A percentile compares a stretch with the other conserved stretches of the same genome.
These are phyloP conservation scores for Macquaria ambigua DNA, from an alignment of 2,113 vertebrate genomes.

Conservation along the genomic window DNA sequence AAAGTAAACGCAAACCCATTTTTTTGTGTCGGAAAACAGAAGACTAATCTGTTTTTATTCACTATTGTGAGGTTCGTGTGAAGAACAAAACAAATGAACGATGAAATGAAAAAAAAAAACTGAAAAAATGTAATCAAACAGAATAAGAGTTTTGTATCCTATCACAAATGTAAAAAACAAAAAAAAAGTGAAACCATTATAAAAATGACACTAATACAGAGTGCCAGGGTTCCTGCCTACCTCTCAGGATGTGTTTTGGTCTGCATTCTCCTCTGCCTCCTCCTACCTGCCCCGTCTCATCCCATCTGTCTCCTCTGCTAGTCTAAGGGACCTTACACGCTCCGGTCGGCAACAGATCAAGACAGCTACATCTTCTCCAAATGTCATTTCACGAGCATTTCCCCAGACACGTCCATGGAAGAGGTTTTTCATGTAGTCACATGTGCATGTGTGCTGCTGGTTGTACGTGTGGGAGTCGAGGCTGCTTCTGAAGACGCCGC, in stretches of 20 bases:
- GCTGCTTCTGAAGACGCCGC: constrained; percentile 15
- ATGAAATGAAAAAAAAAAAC: constrained; percentile 11
- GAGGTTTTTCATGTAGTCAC: constrained; percentile 71
- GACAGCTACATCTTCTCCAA: constrained; percentile 70
- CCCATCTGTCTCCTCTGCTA: constrained; percentile 57
- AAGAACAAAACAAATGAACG: constrained; percentile 19
- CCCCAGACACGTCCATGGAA: constrained; percentile 58
- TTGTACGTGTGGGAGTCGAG: constrained; percentile 26
- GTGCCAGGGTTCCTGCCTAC: constrained; percentile 25
- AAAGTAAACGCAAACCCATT: constrained; percentile 36
- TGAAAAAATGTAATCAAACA: background rate
- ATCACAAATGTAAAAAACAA: background rate
- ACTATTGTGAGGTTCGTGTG: background rate
- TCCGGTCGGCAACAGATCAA: constrained; percentile 60
- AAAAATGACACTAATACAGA: constrained; percentile 39
- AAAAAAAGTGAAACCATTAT: background rate
- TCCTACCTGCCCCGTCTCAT: constrained; percentile 60
- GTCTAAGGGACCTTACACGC: constrained; percentile 60
- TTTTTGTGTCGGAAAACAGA: constrained; percentile 20
- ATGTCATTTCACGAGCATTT: constrained; percentile 68
- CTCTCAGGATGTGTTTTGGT: constrained; percentile 57
- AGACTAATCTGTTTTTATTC: constrained; percentile 37
- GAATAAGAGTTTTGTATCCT: constrained; percentile 18
- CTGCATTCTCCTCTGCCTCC: constrained; percentile 29
- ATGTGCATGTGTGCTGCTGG: constrained; percentile 34